Evolutionary conservation across 1,140 invertebrate species (phyloP).

Genomic region (Formica exsecta): DNA sequence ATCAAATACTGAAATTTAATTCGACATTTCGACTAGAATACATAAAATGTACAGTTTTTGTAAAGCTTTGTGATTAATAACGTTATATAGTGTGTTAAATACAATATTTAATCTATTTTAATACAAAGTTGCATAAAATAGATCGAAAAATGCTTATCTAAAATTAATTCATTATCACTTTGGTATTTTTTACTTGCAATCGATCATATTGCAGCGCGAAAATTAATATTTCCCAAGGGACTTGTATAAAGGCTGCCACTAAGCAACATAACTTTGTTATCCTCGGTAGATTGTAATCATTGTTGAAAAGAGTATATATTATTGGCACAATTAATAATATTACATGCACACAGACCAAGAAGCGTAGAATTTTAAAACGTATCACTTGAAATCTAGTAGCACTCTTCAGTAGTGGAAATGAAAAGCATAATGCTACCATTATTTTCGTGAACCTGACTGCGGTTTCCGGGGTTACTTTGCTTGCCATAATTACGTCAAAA

Average conservation of each 20-base stretch:
- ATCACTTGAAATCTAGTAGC: constrained; percentile 45
- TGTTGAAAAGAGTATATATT: not conserved
- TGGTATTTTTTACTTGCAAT: constrained; percentile 63
- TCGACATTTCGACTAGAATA: not conserved
- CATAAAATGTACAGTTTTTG: too few species aligned
- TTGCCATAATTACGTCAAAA: constrained; percentile 38
- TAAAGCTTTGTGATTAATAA: not conserved
- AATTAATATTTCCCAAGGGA: constrained; percentile 30
- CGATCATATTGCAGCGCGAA: constrained; percentile 34
- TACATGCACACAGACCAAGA: constrained; percentile 23
- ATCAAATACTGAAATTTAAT: constrained; percentile 65
- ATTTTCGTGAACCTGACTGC: constrained; percentile 59
- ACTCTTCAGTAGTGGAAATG: constrained; percentile 55
- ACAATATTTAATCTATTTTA: not conserved
- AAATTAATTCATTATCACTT: not conserved
- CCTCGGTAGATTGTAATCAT: constrained; percentile 32
- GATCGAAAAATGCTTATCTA: not conserved
- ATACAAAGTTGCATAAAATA: not conserved
- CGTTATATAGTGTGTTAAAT: not conserved
- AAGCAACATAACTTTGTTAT: constrained; percentile 61
- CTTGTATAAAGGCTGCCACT: constrained; percentile 48
- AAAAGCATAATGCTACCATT: constrained; percentile 23
- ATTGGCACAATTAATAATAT: constrained; percentile 46
- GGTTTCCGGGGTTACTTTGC: constrained; percentile 37
- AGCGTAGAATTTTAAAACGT: constrained; percentile 56